A percentile compares a stretch with the other conserved stretches of the same genome.
Evolutionary conservation across 2,113 vertebrate species (phyloP).

Genomic region (Ia io): DNA sequence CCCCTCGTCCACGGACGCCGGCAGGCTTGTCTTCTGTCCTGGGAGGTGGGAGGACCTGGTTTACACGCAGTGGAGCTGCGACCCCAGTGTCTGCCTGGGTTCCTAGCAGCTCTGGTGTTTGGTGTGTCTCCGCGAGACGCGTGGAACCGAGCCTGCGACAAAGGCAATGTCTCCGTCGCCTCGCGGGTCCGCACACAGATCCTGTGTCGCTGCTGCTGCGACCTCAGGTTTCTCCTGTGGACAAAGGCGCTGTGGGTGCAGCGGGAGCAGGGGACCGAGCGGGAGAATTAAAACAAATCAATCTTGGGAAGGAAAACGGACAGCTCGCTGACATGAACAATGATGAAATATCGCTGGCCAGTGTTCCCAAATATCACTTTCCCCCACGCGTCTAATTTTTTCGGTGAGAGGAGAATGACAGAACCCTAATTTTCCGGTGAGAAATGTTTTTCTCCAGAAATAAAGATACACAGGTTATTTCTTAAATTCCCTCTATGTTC

Average conservation of each 20-base stretch:
- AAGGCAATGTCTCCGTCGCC: background rate
- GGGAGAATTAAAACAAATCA: conserved; percentile 23
- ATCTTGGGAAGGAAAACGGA: background rate
- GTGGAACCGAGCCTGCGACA: background rate
- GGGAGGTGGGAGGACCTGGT: background rate
- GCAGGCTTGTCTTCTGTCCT: background rate
- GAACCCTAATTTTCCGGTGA: background rate
- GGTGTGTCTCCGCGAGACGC: accelerated
- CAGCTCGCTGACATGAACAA: background rate
- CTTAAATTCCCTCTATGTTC: background rate
- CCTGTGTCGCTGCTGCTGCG: background rate
- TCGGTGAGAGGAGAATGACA: conserved; percentile 19
- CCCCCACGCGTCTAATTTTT: background rate
- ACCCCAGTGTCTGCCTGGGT: background rate
- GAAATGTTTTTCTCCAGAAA: conserved; percentile 44
- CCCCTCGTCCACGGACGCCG: background rate
- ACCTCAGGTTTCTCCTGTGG: background rate
- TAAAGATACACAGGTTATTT: background rate
- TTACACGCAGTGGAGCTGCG: conserved; percentile 13
- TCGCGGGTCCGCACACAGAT: background rate
- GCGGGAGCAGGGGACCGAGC: background rate
- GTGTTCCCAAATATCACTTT: background rate
- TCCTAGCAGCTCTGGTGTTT: conserved; percentile 9
- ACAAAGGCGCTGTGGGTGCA: background rate
- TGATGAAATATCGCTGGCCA: conserved; percentile 32